A percentile compares a stretch with the other conserved stretches of the same genome.
These are phyloP conservation scores for Scomber colias DNA, from an alignment of 2,113 vertebrate species.

Conservation along the genomic window DNA sequence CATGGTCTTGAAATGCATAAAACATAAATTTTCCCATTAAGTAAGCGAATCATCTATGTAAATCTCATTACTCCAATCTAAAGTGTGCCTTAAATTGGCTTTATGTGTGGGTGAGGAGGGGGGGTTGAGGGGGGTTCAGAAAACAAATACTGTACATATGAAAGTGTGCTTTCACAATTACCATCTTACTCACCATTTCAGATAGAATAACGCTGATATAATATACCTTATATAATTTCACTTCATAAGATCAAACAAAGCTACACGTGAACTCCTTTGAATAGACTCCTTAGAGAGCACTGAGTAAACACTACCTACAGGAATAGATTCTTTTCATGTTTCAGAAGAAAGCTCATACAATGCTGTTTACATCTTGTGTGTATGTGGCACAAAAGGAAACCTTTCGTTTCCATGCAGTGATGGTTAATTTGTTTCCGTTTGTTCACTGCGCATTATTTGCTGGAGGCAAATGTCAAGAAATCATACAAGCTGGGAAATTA, in stretches of 20 bases:
- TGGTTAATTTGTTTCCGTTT: constrained; percentile 50
- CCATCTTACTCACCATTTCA: neutral
- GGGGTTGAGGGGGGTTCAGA: too few relatives aligned
- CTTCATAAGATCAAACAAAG: constrained; percentile 59
- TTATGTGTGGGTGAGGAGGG: neutral
- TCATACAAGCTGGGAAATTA: constrained; percentile 59
- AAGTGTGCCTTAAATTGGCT: constrained; percentile 25
- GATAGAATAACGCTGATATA: neutral
- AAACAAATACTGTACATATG: constrained; percentile 9
- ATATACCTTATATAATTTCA: constrained; percentile 25
- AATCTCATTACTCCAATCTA: constrained; percentile 23
- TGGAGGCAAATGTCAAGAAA: constrained; percentile 57
- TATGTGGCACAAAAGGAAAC: neutral
- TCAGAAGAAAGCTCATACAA: constrained; percentile 3
- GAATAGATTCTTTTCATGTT: constrained; percentile 53
- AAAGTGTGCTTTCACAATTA: constrained; percentile 35
- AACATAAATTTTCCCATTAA: constrained; percentile 17
- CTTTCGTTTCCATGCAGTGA: neutral
- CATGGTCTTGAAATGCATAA: constrained; percentile 23
- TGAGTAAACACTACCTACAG: constrained; percentile 47
- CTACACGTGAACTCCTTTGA: constrained; percentile 36
- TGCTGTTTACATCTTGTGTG: constrained; percentile 31
- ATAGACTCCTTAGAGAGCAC: constrained; percentile 30
- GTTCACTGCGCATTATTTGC: constrained; percentile 51
- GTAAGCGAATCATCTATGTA: constrained; percentile 4